Conservation (phyloP, 2,113 vertebrate genomes). For the Caracal caracal region DNA sequence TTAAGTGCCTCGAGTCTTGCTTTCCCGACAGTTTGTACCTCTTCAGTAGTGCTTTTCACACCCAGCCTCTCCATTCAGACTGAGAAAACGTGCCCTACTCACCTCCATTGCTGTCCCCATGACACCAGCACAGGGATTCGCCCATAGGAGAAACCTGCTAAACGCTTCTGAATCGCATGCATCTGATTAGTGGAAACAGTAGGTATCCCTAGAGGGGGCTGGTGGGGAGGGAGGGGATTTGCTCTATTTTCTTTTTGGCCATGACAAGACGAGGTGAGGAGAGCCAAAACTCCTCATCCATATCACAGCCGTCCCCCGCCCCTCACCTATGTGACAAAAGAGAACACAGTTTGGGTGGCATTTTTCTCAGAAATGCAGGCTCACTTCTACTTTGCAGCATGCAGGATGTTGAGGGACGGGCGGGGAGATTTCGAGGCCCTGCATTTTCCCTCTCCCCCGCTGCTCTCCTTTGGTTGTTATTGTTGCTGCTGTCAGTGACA, state of each 20-base stretch:
- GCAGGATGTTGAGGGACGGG: accelerated
- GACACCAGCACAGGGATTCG: background rate
- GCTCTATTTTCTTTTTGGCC: background rate
- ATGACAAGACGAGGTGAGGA: background rate
- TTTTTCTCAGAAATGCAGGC: background rate
- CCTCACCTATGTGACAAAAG: background rate
- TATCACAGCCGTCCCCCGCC: background rate
- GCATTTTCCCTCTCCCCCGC: background rate
- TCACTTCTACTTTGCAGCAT: accelerated
- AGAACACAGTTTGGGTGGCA: background rate
- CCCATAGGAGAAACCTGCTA: accelerated
- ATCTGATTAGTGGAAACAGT: background rate
- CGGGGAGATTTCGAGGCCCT: background rate
- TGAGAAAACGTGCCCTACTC: background rate
- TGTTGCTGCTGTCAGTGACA: background rate
- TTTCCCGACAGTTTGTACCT: background rate
- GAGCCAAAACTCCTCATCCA: background rate
- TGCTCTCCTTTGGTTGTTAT: background rate
- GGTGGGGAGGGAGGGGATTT: background rate
- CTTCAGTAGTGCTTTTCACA: background rate
- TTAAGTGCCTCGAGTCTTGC: background rate
- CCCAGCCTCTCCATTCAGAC: background rate
- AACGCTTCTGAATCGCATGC: background rate
- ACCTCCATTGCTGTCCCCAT: accelerated
- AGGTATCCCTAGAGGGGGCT: background rate